Evolutionary conservation across 2,797 vertebrate genomes (phyloP), one percentile per base, ranked within the genome.

Genomic region (Sarcoramphus papa): DNA sequence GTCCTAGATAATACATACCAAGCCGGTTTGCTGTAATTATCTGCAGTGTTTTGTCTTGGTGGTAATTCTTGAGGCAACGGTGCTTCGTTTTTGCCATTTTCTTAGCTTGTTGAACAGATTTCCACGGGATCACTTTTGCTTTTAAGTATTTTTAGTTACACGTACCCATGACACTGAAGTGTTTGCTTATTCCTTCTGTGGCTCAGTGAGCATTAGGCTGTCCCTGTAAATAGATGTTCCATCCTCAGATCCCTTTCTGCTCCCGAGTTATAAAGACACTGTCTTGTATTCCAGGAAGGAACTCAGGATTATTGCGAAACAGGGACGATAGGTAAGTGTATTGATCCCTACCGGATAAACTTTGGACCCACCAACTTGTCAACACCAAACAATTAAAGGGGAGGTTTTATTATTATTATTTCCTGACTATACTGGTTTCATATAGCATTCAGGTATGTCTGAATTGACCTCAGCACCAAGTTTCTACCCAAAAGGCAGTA

Each of bases 271-370:
- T 93, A 98, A 98, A 98, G 97, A 95, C 96, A 57, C 96, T 97
- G 95, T 98, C 97, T 97, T 98, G 97, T 97, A 97, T 98, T 98
- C 97, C 96, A 98, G 97, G 97, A 97, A 98, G 97, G 97, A 98
- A 79, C 96, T 98, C 95, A 75, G 92, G 97, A 97, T 97, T 97
- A 96, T 98, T 98, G 97, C 97, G 89, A 97, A 96, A 95, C 97
- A 96, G 97, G 97, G 96, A 92, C 65, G 51, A 90, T 97, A 95
- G 98, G 97, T 98, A 97, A 98, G 97, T 98, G 97, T 64, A 72
- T 92, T 90, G 90, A 97, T 92, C 94, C 92, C 94, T 95, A 28
- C 97, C 27, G 69, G 82, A 57, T 93, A 78, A 59, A 75, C 94
- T 92, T 91, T 95, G 73, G 85, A 94, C 93, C 85, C 70, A 85